Conservation (phyloP, 2,797 vertebrate species). For the Rhinogobio ventralis region DNA sequence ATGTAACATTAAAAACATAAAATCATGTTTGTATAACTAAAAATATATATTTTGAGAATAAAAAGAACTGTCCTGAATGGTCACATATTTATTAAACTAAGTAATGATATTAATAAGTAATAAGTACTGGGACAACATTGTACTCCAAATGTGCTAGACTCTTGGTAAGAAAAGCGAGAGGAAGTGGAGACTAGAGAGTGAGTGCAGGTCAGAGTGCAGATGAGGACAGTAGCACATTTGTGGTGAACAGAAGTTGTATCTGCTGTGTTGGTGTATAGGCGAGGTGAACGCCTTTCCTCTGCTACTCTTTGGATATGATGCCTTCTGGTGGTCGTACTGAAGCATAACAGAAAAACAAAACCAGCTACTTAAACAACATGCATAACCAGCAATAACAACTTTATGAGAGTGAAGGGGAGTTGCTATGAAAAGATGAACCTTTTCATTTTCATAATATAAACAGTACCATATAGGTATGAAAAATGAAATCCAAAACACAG, state of each 20-base stretch:
- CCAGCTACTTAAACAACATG: background rate
- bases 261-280: background rate
- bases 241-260: background rate
- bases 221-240: constrained; percentile 30
- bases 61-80: background rate
- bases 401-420: background rate
- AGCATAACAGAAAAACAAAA: background rate
- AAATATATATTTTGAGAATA: background rate
- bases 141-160: background rate
- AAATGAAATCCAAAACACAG: background rate
- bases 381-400: background rate
- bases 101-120: background rate
- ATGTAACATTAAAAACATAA: background rate
- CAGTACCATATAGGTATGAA: background rate
- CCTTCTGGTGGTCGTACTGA: constrained; percentile 32
- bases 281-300: background rate
- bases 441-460: background rate
- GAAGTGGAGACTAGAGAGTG: background rate
- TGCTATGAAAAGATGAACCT: background rate
- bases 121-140: background rate
- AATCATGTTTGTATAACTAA: background rate
- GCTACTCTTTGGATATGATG: constrained; percentile 22
- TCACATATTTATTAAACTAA: background rate
- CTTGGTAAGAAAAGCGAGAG: background rate
- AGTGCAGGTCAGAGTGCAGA: constrained; percentile 22